Evolutionary conservation across 1,140 invertebrate species (phyloP), one percentile per base, ranked within the genome.

Genomic region (Zophobas morio): DNA sequence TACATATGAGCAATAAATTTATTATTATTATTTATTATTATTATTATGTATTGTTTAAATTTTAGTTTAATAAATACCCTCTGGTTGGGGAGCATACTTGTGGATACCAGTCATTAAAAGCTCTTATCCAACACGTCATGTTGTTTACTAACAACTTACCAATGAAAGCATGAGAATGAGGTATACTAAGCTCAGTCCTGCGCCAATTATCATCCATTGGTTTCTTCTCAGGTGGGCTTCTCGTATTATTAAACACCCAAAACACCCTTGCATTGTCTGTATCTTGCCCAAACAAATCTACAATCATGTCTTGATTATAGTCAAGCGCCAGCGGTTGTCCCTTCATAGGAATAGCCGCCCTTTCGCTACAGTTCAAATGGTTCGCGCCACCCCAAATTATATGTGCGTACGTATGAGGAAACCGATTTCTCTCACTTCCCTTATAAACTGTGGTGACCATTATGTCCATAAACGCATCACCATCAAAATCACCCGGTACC

Each of bases 401-500:
- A 78, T 92, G 88, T 0, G 92, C 89, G 75, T 90, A 87, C 49
- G 82, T 87, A 80, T 81, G 6, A 34, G 56, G 60, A 20, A 36
- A 32, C 6, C 3, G 47, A 6, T 66, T 74, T 57, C 35, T 74
- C 78, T 40, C 56, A 34, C 74, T 56, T 71, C 79, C 76, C 36
- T 46, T 78, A 8, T 84, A 74, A 1, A 85, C 77, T 1, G 92
- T 90, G 0, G 94, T 93, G 0, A 98, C 89, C 57, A 98, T 83
- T 6, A 98, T 89, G 87, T 99, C 97, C 95, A 99, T 96, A 49
- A 95, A 91, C 1, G 95, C 94, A 88, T 99, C 96, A 0, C 97
- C 97, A 88, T 98, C 95, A 86, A 96, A 99, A 86, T 99, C 97
- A 0, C 95, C 96, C 34, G 97, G 96, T 0, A 97, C 93, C 2